Conservation (phyloP, 2,797 vertebrate species). For the Artibeus lituratus region DNA sequence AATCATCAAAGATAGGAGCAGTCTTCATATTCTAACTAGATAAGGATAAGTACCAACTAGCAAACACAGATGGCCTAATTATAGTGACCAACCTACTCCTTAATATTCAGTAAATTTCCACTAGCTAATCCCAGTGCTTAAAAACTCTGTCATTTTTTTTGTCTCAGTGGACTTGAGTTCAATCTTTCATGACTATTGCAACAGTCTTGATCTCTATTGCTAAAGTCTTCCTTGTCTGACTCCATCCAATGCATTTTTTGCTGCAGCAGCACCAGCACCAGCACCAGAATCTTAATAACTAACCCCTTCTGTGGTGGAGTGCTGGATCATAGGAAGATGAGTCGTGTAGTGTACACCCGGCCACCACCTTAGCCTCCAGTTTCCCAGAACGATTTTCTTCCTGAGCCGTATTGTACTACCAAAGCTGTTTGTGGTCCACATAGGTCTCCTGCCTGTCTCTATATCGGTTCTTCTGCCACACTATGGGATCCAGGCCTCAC, state of each 20-base stretch:
- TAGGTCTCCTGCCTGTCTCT: too few species aligned
- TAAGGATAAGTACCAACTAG: not conserved
- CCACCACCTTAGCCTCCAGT: not conserved
- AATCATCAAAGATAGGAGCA: not conserved
- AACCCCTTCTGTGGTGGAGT: not conserved
- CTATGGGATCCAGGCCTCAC: not conserved
- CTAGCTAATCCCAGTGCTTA: not conserved
- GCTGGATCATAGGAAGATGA: not conserved
- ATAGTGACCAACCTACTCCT: not conserved
- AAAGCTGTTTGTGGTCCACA: too few species aligned
- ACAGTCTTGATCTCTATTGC: not conserved
- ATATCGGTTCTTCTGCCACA: accelerated
- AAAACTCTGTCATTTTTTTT: not conserved
- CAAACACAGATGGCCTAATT: not conserved
- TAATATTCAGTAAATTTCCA: not conserved
- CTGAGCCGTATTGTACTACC: not conserved
- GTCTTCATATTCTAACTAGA: not conserved
- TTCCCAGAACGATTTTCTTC: not conserved
- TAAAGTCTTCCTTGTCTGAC: not conserved
- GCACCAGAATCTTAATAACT: not conserved
- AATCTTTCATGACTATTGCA: too few species aligned
- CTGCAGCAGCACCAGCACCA: not conserved
- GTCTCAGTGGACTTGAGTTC: not conserved
- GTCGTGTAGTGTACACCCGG: not conserved
- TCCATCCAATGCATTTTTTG: not conserved